Conservation (phyloP, 2,113 vertebrate species). For the Myiozetetes cayanensis region DNA sequence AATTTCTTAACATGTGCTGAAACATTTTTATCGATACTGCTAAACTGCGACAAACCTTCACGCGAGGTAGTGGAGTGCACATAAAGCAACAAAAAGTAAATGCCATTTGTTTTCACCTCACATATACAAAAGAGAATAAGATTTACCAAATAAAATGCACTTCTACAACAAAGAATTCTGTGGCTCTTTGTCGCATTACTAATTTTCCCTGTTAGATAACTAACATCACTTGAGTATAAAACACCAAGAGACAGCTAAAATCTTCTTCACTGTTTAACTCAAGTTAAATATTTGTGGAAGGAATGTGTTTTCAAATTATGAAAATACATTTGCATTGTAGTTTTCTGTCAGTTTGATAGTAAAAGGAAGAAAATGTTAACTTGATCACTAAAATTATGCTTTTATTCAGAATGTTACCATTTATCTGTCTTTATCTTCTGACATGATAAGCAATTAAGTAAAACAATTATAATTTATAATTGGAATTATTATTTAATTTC, state of each 20-base stretch:
- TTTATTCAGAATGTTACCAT: background rate
- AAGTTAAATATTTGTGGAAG: background rate
- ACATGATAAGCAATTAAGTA: background rate
- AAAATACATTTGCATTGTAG: background rate
- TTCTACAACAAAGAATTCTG: background rate
- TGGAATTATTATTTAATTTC: background rate
- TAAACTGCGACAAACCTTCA: background rate
- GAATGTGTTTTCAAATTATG: background rate
- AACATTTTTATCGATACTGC: background rate
- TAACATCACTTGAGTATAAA: background rate
- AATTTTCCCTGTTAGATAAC: background rate
- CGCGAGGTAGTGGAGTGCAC: background rate
- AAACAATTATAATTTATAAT: background rate
- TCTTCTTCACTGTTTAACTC: background rate
- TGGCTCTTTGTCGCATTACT: background rate
- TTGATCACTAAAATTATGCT: background rate
- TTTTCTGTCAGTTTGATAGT: background rate
- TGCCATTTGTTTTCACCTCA: background rate
- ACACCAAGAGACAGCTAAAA: background rate
- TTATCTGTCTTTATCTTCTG: background rate
- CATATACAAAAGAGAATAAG: background rate
- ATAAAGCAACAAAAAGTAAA: background rate
- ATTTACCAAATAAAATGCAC: background rate
- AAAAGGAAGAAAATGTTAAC: background rate
- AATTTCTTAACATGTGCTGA: background rate